phyloP scores from a whole-genome alignment of 2,113 vertebrate genomes.

The Phalacrocorax aristotelis region DNA sequence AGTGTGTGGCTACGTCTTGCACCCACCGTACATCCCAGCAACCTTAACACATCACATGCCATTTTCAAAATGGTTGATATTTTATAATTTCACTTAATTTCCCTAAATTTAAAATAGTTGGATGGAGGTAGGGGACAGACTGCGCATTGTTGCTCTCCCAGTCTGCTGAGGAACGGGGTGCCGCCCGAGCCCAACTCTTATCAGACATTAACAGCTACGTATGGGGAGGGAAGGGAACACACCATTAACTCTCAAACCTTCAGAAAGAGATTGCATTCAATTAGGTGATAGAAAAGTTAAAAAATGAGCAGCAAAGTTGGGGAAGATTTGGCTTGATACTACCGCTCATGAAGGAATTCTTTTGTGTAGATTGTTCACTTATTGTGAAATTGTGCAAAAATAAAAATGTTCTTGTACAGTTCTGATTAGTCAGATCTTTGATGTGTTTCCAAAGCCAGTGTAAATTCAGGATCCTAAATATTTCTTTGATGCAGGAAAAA shows the following conservation, averaged over 20 bases:
- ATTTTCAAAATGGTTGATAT: background rate
- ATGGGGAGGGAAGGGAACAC: background rate
- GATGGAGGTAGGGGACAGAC: background rate
- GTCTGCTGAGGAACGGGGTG: background rate
- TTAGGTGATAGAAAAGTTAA: background rate
- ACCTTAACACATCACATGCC: accelerated
- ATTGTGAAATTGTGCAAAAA: background rate
- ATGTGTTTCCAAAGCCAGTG: background rate
- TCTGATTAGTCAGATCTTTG: background rate
- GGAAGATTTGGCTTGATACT: background rate
- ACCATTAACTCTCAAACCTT: too few relatives aligned
- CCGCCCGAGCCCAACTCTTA: background rate
- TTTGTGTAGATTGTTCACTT: background rate
- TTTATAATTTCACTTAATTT: too few relatives aligned
- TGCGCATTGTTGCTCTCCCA: accelerated
- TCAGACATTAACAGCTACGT: accelerated
- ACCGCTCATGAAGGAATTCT: background rate
- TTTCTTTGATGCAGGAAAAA: background rate
- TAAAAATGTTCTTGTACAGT: background rate
- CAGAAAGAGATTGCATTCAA: background rate
- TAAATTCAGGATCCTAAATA: background rate
- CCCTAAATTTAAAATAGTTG: too few relatives aligned
- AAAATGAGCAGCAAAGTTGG: background rate
- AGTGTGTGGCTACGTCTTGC: background rate
- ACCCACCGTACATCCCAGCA: background rate